These are phyloP conservation scores for Myopa tessellatipennis DNA, from an alignment of 2,888 invertebrate genomes.

Conservation along the genomic window DNA sequence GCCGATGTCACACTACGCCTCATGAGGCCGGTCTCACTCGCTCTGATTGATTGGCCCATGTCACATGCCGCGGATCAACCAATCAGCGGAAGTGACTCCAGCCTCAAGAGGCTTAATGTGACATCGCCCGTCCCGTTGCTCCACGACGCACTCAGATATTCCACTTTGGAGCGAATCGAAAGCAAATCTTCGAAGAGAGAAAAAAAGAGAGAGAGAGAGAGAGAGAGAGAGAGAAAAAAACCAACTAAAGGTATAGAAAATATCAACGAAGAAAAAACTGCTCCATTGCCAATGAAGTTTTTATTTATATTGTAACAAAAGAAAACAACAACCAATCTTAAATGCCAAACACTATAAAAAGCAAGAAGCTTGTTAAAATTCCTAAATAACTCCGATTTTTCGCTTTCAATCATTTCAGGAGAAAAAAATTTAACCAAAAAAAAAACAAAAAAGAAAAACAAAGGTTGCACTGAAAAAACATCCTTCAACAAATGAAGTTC, in stretches of 20 bases:
- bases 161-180: too few species aligned
- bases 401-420: conserved; percentile 48
- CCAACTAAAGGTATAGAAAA: neutral
- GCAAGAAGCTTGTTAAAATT: conserved; percentile 63
- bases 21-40: too few species aligned
- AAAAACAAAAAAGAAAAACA: neutral
- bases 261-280: conserved; percentile 11
- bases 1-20: too few species aligned
- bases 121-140: too few species aligned
- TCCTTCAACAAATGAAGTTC: conserved; percentile 21
- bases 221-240: conserved; percentile 4
- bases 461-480: too few species aligned
- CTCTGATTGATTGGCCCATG: too few species aligned
- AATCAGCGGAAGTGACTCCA: too few species aligned
- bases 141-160: too few species aligned
- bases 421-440: conserved; percentile 20
- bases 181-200: neutral
- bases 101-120: too few species aligned
- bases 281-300: conserved; percentile 1
- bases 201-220: neutral
- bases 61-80: too few species aligned
- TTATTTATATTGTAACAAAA: conserved; percentile 10
- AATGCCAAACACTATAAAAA: conserved; percentile 57
- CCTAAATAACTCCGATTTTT: conserved; percentile 53
- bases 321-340: conserved; percentile 25